Conservation (phyloP, 1,140 invertebrate genomes). For the Megathymus violae region DNA sequence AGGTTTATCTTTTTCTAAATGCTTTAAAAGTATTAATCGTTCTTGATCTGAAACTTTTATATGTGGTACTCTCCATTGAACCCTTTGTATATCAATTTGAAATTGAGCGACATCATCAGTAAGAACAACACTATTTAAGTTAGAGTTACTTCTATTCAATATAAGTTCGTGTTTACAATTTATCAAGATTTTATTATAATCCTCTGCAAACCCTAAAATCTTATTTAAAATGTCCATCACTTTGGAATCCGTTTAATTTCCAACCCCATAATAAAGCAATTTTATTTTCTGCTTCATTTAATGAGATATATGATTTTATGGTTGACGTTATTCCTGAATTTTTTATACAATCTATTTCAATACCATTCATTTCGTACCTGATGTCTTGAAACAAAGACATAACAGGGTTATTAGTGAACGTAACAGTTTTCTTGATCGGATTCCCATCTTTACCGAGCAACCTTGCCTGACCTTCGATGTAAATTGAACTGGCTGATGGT, state of each 20-base stretch:
- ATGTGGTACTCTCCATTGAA: conserved; percentile 5
- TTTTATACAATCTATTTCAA: conserved; percentile 18
- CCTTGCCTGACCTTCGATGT: conserved; percentile 3
- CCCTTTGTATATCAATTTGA: conserved; percentile 2
- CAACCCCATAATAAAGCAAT: conserved; percentile 4
- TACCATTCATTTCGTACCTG: conserved; percentile 14
- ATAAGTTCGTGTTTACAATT: conserved; percentile 18
- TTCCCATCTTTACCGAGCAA: conserved; percentile 3
- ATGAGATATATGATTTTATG: conserved; percentile 14
- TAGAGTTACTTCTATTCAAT: conserved; percentile 10
- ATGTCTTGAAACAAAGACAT: conserved; percentile 22
- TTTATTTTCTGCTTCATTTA: conserved; percentile 18
- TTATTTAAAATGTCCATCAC: conserved; percentile 15
- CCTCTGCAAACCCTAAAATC: conserved; percentile 20
- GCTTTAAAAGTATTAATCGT: not conserved
- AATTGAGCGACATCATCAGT: not conserved
- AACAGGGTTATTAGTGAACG: conserved; percentile 8
- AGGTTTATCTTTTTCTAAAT: conserved; percentile 6
- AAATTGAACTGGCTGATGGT: conserved; percentile 14
- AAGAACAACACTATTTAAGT: not conserved
- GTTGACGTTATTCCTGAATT: conserved; percentile 23
- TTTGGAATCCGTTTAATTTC: conserved; percentile 10
- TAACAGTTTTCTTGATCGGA: not conserved
- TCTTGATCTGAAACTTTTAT: conserved; percentile 10
- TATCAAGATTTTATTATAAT: conserved; percentile 18